Conservation (phyloP, 1,140 invertebrate genomes). For the Zaprionus kolodkinae region DNA sequence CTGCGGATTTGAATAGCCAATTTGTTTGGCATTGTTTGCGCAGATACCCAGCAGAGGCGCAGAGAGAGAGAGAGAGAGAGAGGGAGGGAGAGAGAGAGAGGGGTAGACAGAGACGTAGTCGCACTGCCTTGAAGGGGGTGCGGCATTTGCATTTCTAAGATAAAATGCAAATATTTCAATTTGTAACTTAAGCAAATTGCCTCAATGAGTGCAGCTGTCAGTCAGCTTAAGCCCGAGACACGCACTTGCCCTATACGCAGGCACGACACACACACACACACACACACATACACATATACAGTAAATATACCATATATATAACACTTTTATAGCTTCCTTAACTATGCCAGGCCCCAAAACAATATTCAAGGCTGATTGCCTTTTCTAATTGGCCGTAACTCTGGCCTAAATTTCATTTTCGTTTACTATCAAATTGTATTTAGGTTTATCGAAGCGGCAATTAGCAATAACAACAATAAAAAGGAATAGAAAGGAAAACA, state of each 20-base stretch:
- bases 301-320: not conserved
- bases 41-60: constrained; percentile 51
- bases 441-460: constrained; percentile 57
- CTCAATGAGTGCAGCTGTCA: constrained; percentile 82
- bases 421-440: constrained; percentile 31
- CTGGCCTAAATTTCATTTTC: constrained; percentile 21
- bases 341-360: constrained; percentile 39
- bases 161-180: constrained; percentile 84
- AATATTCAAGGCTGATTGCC: constrained; percentile 68
- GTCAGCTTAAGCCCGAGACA: constrained; percentile 49
- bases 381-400: constrained; percentile 67
- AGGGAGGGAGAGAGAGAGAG: not conserved
- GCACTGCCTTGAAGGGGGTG: constrained; percentile 3
- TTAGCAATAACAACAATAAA: constrained; percentile 41
- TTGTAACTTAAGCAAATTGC: constrained; percentile 84
- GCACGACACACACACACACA: not conserved
- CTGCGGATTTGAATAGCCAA: constrained; percentile 82
- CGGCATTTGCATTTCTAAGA: constrained; percentile 79
- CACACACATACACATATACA: not conserved
- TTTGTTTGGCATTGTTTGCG: constrained; percentile 81
- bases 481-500: not conserved
- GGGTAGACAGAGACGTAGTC: not conserved
- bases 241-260: not conserved
- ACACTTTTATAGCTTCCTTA: constrained; percentile 2
- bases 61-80: not conserved